Conservation (phyloP, 2,888 invertebrate genomes). For the Heliconius sara region DNA sequence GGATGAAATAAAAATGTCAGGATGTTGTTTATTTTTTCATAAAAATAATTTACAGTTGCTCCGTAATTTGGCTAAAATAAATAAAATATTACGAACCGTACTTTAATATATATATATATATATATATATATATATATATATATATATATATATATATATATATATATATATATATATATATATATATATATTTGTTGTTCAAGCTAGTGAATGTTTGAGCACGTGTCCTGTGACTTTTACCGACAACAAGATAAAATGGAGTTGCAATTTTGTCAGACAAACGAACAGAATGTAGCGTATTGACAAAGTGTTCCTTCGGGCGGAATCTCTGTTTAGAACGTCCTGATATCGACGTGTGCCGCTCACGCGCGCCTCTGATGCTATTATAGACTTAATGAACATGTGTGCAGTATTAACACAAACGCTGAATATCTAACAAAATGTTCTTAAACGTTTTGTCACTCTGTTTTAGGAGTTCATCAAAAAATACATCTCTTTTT, state of each 20-base stretch:
- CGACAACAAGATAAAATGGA: constrained; percentile 40
- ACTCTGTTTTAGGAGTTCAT: not conserved
- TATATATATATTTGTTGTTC: constrained; percentile 14
- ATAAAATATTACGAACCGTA: not conserved
- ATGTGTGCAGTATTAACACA: constrained; percentile 21
- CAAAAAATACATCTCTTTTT: not conserved
- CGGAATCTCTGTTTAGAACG: constrained; percentile 40
- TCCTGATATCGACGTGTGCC: constrained; percentile 39
- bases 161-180: not conserved
- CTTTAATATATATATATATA: not conserved
- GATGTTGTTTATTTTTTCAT: not conserved
- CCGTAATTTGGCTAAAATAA: not conserved
- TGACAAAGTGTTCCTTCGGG: constrained; percentile 46
- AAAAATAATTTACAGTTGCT: not conserved
- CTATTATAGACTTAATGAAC: constrained; percentile 29
- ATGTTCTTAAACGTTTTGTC: not conserved
- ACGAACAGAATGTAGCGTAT: constrained; percentile 45
- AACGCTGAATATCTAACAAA: not conserved
- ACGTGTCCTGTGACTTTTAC: constrained; percentile 23
- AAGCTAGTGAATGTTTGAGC: constrained; percentile 18
- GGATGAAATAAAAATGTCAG: constrained; percentile 2
- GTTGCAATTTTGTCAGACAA: constrained; percentile 45
- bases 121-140: not conserved
- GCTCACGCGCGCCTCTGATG: constrained; percentile 34
- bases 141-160: not conserved